Base-by-base conservation (phyloP, 1,140 invertebrate species). In the Ylistrum balloti region DNA sequence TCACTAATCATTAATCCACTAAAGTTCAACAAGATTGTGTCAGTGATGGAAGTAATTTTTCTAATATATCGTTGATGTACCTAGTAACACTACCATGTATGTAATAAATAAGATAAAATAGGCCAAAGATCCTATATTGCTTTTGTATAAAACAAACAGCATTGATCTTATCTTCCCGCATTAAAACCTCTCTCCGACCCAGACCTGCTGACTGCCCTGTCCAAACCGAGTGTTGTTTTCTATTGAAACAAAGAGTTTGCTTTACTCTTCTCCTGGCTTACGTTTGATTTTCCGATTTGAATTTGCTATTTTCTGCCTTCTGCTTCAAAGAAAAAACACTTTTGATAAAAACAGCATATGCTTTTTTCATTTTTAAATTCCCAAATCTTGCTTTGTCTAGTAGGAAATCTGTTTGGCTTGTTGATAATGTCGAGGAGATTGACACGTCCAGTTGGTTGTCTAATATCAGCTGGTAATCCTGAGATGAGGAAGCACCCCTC, bases 391-490 rank as follows among this genome's bases (percentile, higher is more conserved):
- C 88, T 91, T 32, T 74, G 41, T 38, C 38, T 74, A 74, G 56
- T 74, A 74, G 22, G 88, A 88, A 56, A 89, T 56, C 89, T 92
- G 90, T 88, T 74, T 74, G 56, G 56, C 56, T 74, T 74, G 56
- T 74, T 74, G 22, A 28, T 28, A 28, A 74, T 74, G 56, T 74
- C n/a, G 56, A 74, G 56, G 56, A 74, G 56, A 74, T 74, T 74
- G 34, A 38, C 88, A 45, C 33, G 32, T 48, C 74, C 48, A 90
- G 87, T 90, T 93, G 93, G 93, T 94, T 93, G 97, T 97, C 97
- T 98, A 98, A 98, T 99, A 99, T 98, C 98, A 99, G 98, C 98
- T 98, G 98, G 98, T 98, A 99, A 98, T 98, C 98, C 98, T 98
- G 98, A 98, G 98, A 74, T 86, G 32, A 85, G 95, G 96, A 93